Evolutionary conservation across 2,797 vertebrate species (phyloP).

Genomic region (Alauda arvensis): DNA sequence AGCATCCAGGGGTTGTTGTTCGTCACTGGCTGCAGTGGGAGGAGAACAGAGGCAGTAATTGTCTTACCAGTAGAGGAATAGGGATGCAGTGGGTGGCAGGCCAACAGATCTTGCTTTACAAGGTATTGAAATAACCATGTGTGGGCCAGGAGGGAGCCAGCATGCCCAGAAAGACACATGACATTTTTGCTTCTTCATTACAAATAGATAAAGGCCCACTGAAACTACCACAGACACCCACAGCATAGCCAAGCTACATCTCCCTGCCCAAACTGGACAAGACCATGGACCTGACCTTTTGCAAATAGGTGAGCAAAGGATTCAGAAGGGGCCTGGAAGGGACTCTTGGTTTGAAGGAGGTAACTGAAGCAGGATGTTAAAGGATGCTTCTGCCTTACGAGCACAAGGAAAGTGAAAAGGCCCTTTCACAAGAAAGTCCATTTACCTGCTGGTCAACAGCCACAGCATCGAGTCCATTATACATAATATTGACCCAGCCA

Average conservation of each 20-base stretch:
- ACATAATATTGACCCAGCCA: constrained; percentile 99
- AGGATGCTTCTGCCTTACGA: neutral
- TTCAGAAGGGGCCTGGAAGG: neutral
- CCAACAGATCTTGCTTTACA: neutral
- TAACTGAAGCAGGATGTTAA: neutral
- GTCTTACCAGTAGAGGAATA: neutral
- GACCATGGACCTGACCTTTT: neutral
- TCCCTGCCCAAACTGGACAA: neutral
- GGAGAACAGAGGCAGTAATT: neutral
- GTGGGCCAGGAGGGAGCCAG: neutral
- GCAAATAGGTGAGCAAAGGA: neutral
- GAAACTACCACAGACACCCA: neutral
- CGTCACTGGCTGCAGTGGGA: constrained; percentile 69
- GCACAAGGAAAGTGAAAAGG: neutral
- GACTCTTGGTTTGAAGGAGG: neutral
- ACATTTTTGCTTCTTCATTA: neutral
- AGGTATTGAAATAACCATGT: neutral
- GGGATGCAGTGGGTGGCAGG: neutral
- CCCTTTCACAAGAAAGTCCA: neutral
- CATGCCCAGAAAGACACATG: neutral
- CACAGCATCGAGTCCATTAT: constrained; percentile 93
- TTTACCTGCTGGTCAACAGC: constrained; percentile 94
- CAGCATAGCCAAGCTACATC: neutral
- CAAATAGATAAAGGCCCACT: neutral
- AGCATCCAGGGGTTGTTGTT: constrained; percentile 91